Conservation (phyloP, 2,113 vertebrate genomes). For the Saccopteryx leptura region DNA sequence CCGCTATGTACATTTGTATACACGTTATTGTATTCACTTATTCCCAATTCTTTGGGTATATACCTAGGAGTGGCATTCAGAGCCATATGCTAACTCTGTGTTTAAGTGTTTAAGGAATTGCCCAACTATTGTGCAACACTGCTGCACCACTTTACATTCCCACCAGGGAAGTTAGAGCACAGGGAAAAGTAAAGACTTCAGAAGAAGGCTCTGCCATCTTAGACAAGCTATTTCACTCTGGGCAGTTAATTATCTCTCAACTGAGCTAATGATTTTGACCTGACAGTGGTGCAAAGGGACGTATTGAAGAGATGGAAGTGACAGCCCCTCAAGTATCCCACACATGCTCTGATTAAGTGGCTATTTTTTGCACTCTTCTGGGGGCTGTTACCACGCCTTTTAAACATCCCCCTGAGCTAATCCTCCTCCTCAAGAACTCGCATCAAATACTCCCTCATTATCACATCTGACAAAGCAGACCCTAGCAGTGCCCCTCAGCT, state of each 20-base stretch:
- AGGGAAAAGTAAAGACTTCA: background rate
- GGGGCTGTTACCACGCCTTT: slow-evolving; percentile 36
- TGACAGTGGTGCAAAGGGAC: background rate
- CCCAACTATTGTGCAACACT: background rate
- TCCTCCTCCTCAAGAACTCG: slow-evolving; percentile 48
- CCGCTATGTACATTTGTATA: background rate
- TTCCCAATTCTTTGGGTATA: background rate
- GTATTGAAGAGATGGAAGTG: background rate
- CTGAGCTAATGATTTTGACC: background rate
- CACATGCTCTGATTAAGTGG: background rate
- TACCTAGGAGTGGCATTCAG: background rate
- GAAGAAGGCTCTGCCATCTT: background rate
- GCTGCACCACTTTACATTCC: background rate
- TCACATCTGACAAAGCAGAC: slow-evolving; percentile 55
- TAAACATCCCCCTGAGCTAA: slow-evolving; percentile 16
- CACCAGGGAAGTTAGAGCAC: background rate
- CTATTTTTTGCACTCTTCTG: slow-evolving; percentile 52
- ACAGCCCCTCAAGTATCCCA: background rate
- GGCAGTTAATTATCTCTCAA: background rate
- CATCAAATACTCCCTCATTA: slow-evolving; percentile 27
- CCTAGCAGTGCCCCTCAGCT: background rate
- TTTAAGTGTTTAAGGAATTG: background rate
- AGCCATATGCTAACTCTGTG: background rate
- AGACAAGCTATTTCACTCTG: background rate
- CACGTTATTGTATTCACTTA: background rate